phyloP scores from a whole-genome alignment of 2,888 invertebrate genomes.

The Drosophila macrospina region DNA sequence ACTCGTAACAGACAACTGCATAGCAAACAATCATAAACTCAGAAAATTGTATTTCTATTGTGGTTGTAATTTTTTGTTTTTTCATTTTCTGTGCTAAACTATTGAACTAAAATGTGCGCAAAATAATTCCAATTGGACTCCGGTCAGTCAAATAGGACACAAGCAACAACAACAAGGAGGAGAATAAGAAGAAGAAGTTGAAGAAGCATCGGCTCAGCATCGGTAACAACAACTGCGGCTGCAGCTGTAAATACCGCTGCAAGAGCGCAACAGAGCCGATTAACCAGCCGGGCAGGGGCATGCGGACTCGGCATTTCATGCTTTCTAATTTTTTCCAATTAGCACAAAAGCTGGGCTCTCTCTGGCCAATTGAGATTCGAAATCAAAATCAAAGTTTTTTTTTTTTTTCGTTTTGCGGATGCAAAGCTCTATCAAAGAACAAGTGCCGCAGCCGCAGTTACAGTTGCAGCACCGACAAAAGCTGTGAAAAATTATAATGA shows the following conservation, averaged over 20 bases:
- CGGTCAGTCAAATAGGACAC: slow-evolving; percentile 33
- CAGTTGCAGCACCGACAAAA: slow-evolving; percentile 21
- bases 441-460: not conserved
- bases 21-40: slow-evolving; percentile 20
- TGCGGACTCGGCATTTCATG: slow-evolving; percentile 74
- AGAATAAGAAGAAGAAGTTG: not conserved
- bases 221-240: slow-evolving; percentile 4
- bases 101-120: slow-evolving; percentile 34
- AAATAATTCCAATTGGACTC: slow-evolving; percentile 41
- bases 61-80: slow-evolving; percentile 37
- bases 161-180: slow-evolving; percentile 2
- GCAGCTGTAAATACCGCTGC: slow-evolving; percentile 38
- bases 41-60: slow-evolving; percentile 23
- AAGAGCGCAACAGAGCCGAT: slow-evolving; percentile 58
- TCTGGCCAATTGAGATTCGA: slow-evolving; percentile 59
- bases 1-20: slow-evolving; percentile 25
- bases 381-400: slow-evolving; percentile 58
- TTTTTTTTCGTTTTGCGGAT: slow-evolving; percentile 20
- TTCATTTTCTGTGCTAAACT: slow-evolving; percentile 36
- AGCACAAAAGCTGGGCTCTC: slow-evolving; percentile 68
- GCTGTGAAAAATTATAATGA: slow-evolving; percentile 30
- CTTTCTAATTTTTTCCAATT: slow-evolving; percentile 79
- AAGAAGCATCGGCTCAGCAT: slow-evolving; percentile 4
- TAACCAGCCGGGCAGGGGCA: slow-evolving; percentile 58
- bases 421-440: slow-evolving; percentile 15